Percentiles rank a stretch among this genome's conserved stretches.
Evolutionary conservation across 2,797 vertebrate species (phyloP).

Genomic region (Malacoctenus gilli): DNA sequence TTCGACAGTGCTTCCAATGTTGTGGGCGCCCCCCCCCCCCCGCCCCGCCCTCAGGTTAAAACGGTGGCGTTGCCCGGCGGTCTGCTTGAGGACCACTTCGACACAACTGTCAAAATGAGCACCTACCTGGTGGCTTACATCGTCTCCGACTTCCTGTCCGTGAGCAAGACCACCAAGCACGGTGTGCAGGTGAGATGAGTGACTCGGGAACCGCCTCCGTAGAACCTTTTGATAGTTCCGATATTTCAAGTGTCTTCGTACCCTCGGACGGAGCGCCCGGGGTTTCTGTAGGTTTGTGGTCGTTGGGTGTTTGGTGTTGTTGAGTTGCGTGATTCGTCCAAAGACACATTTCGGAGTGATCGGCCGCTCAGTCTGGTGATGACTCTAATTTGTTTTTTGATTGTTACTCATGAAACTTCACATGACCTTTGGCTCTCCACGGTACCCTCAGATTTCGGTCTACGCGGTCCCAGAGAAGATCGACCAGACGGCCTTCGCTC

Average conservation of each 20-base stretch:
- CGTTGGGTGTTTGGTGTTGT: too few relatives aligned
- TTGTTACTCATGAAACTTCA: too few relatives aligned
- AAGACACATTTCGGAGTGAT: too few relatives aligned
- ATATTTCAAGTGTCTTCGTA: too few relatives aligned
- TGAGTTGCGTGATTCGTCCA: too few relatives aligned
- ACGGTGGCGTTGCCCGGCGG: slow-evolving; percentile 78
- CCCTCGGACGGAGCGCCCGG: too few relatives aligned
- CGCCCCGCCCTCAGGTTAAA: slow-evolving; percentile 79
- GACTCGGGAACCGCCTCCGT: background rate
- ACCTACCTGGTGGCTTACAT: slow-evolving; percentile 94
- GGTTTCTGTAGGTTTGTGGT: too few relatives aligned
- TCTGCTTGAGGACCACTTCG: slow-evolving; percentile 90
- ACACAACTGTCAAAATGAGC: slow-evolving; percentile 91
- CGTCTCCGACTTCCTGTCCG: slow-evolving; percentile 89
- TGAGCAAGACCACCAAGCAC: slow-evolving; percentile 85
- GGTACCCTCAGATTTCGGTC: slow-evolving; percentile 87
- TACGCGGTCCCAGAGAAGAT: slow-evolving; percentile 90
- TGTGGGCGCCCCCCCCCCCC: too few relatives aligned
- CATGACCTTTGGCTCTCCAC: too few relatives aligned
- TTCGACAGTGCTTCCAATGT: too few relatives aligned
- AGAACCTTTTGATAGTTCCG: too few relatives aligned
- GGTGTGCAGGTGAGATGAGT: slow-evolving; percentile 85
- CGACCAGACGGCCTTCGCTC: slow-evolving; percentile 84
- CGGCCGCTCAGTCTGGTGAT: too few relatives aligned
- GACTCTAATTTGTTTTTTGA: background rate